Conservation (phyloP, 2,797 vertebrate genomes). For the Lepus townsendii region DNA sequence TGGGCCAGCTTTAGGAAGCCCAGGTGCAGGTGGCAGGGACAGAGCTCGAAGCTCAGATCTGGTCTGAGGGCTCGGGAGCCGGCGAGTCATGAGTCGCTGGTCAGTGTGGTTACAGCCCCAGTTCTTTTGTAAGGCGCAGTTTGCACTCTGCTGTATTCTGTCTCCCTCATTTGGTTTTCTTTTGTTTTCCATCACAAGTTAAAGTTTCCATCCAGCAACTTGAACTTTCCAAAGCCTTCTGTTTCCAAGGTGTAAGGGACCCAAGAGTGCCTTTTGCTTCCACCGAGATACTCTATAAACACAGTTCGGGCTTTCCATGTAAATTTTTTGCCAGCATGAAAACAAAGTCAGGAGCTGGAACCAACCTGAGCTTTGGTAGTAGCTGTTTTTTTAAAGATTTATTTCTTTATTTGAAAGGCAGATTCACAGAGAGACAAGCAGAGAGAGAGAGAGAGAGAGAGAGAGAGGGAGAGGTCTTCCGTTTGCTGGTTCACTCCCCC, state of each 20-base stretch:
- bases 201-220: background rate
- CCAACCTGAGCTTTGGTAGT: background rate
- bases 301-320: background rate
- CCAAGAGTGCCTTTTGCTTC: background rate
- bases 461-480: no score
- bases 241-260: background rate
- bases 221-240: constrained; percentile 9
- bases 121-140: background rate
- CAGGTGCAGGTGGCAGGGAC: background rate
- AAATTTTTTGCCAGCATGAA: background rate
- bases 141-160: background rate
- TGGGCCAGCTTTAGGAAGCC: background rate
- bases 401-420: no score
- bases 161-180: background rate
- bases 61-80: background rate
- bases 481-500: no score
- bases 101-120: no score
- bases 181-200: background rate
- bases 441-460: no score
- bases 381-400: background rate
- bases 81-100: accelerated
- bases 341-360: background rate
- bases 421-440: no score
- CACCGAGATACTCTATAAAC: background rate
- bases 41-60: background rate